phyloP scores from a whole-genome alignment of 2,888 invertebrate species.

The Pelosia muscerda region DNA sequence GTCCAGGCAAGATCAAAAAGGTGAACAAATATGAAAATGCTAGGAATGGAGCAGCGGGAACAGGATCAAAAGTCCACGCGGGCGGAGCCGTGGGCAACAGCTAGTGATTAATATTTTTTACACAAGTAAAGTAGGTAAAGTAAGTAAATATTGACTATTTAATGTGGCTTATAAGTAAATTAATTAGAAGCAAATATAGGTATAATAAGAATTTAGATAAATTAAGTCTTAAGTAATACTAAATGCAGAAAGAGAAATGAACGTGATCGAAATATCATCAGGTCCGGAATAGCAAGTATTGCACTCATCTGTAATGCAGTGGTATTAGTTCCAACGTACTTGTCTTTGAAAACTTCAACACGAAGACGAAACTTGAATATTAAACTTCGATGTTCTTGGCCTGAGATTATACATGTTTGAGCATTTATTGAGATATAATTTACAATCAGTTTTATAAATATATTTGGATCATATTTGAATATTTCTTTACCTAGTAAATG shows the following conservation, averaged over 20 bases:
- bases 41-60: too few relatives aligned
- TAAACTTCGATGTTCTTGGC: conserved; percentile 1
- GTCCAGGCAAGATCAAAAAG: too few relatives aligned
- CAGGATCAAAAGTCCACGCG: too few relatives aligned
- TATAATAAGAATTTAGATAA: not conserved
- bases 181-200: too few relatives aligned
- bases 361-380: not conserved
- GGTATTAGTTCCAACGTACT: not conserved
- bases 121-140: too few relatives aligned
- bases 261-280: not conserved
- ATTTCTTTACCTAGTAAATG: too few relatives aligned
- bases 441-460: not conserved
- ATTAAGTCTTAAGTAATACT: not conserved
- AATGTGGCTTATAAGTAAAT: too few relatives aligned
- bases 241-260: not conserved
- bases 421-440: not conserved
- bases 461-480: not conserved
- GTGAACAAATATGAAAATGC: too few relatives aligned
- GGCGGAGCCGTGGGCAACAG: too few relatives aligned
- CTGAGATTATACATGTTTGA: not conserved
- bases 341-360: conserved; percentile 1
- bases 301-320: conserved; percentile 2
- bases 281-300: not conserved
- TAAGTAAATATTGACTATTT: too few relatives aligned
- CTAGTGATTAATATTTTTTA: too few relatives aligned